These are phyloP conservation scores for Sebastes miniatus DNA, from an alignment of 2,797 vertebrate species.

Conservation along the genomic window DNA sequence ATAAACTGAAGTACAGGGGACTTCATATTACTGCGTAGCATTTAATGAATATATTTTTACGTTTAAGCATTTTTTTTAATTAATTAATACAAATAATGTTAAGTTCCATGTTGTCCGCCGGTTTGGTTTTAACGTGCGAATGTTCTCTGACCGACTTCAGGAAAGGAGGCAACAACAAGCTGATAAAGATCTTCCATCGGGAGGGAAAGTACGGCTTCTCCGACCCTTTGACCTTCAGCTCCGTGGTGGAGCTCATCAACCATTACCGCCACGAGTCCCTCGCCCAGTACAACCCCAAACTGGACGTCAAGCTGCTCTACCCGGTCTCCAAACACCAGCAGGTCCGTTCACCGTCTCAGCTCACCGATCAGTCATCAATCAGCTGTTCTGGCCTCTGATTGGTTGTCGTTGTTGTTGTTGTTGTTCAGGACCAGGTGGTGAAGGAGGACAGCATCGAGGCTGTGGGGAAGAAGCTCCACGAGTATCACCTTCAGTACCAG, in stretches of 20 bases:
- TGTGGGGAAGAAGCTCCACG: constrained; percentile 97
- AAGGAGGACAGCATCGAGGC: constrained; percentile 99
- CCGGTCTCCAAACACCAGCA: constrained; percentile 97
- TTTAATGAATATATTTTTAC: too few relatives aligned
- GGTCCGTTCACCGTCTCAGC: constrained; percentile 73
- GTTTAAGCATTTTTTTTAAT: too few relatives aligned
- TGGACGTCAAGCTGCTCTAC: constrained; percentile 96
- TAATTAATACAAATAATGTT: too few relatives aligned
- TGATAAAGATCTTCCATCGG: constrained; percentile 98
- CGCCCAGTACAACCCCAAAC: constrained; percentile 97
- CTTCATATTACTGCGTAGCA: too few relatives aligned
- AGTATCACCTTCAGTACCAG: constrained; percentile 96
- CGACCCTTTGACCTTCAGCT: constrained; percentile 96
- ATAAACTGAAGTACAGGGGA: too few relatives aligned
- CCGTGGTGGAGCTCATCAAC: constrained; percentile 97
- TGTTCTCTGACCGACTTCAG: constrained; percentile 65
- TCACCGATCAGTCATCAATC: not conserved
- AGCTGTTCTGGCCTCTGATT: not conserved
- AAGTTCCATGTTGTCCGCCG: not conserved
- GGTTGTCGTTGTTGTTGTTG: too few relatives aligned
- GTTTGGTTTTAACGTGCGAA: not conserved
- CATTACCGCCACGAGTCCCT: constrained; percentile 97
- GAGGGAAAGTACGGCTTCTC: constrained; percentile 99
- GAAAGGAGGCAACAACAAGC: constrained; percentile 99
- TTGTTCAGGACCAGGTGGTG: constrained; percentile 93